Percentiles rank a stretch among this genome's conserved stretches.
These are phyloP conservation scores for Sebastes diaconus DNA, from an alignment of 2,797 vertebrate species.

Conservation along the genomic window DNA sequence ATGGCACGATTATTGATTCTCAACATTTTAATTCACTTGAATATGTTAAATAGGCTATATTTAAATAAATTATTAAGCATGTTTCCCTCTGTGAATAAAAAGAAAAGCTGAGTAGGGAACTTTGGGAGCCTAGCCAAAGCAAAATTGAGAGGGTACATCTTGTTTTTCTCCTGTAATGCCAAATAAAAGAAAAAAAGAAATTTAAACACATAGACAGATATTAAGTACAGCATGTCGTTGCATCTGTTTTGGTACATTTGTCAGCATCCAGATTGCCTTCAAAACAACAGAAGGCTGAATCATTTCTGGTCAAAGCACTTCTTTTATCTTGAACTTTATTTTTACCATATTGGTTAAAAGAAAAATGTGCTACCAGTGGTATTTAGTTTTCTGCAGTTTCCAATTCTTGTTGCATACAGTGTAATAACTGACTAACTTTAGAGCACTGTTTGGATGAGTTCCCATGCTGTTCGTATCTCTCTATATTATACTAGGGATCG, in stretches of 20 bases:
- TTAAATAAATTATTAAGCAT: conserved; percentile 25
- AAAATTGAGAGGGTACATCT: not conserved
- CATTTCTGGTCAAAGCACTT: not conserved
- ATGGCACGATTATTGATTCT: conserved; percentile 44
- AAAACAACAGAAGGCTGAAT: not conserved
- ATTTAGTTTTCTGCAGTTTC: not conserved
- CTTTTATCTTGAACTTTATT: not conserved
- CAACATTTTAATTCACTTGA: conserved; percentile 37
- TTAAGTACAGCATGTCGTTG: not conserved
- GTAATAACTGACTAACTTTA: not conserved
- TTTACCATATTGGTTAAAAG: not conserved
- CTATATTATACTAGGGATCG: not conserved
- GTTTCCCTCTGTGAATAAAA: conserved; percentile 11
- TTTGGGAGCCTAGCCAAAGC: conserved; percentile 1
- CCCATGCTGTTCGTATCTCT: not conserved
- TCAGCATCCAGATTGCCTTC: not conserved
- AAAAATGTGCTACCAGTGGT: not conserved
- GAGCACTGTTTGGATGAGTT: not conserved
- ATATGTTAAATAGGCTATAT: conserved; percentile 20
- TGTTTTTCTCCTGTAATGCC: conserved; percentile 1
- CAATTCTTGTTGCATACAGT: not conserved
- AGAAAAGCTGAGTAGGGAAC: conserved; percentile 1
- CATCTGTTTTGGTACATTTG: not conserved
- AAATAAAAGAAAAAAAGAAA: not conserved
- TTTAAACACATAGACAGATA: not conserved